Percentiles rank a stretch among this genome's conserved stretches.
These are phyloP conservation scores for Myotis planiceps DNA, from an alignment of 2,797 vertebrate genomes.

Conservation along the genomic window DNA sequence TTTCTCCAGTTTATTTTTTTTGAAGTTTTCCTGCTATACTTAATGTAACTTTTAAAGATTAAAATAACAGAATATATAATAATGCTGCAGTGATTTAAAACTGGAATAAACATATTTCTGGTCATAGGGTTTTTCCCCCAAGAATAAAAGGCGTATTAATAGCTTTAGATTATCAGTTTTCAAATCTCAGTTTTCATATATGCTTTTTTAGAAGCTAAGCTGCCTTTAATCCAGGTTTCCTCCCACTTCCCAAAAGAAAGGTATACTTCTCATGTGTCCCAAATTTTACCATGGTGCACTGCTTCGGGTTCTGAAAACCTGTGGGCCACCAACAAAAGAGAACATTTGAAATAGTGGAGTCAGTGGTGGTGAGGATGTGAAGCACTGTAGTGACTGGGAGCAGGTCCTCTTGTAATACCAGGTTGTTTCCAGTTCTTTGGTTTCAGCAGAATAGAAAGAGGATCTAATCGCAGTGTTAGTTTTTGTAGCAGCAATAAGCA, in stretches of 20 bases:
- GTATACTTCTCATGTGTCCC: not conserved
- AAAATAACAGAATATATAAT: not conserved
- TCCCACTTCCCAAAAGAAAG: conserved; percentile 30
- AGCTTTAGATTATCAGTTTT: not conserved
- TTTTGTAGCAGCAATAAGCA: too few relatives aligned
- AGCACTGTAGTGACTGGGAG: not conserved
- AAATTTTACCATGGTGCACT: not conserved
- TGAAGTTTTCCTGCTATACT: not conserved
- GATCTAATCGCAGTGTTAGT: not conserved
- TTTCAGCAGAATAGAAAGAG: conserved; percentile 31
- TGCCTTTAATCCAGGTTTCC: not conserved
- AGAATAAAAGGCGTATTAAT: not conserved
- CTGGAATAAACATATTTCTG: not conserved
- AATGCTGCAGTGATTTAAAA: conserved; percentile 8
- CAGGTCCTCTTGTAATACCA: not conserved
- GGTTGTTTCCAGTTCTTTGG: conserved; percentile 4
- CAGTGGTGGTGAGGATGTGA: not conserved
- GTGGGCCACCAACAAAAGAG: not conserved
- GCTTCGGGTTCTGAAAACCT: not conserved
- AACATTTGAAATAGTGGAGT: not conserved
- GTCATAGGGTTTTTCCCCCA: not conserved
- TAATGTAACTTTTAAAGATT: conserved; percentile 37
- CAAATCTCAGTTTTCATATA: conserved; percentile 12
- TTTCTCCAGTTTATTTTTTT: conserved; percentile 11
- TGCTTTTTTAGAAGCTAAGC: conserved; percentile 8